phyloP scores from a whole-genome alignment of 2,797 vertebrate genomes.

The Trachops cirrhosus region DNA sequence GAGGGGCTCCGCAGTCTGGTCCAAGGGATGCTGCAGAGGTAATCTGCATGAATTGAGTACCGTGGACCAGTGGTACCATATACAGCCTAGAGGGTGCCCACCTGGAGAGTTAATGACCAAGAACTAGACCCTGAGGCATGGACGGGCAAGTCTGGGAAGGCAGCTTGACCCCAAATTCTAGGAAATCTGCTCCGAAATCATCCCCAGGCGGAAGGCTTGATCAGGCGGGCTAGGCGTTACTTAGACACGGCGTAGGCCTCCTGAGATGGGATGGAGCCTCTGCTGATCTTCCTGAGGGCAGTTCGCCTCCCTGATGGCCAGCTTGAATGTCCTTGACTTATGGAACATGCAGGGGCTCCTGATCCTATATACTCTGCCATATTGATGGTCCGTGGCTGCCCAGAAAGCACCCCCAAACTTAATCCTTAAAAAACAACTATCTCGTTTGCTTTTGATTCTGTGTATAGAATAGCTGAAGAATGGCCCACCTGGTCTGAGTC shows the following conservation, averaged over 20 bases:
- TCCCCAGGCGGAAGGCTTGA: background rate
- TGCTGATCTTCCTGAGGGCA: background rate
- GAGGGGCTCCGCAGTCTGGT: background rate
- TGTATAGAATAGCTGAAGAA: background rate
- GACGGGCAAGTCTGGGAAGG: background rate
- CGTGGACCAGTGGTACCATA: background rate
- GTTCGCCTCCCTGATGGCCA: background rate
- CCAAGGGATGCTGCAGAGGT: background rate
- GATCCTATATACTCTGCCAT: background rate
- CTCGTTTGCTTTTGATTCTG: background rate
- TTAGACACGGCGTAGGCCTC: background rate
- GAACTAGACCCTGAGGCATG: background rate
- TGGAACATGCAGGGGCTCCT: background rate
- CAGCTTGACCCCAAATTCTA: background rate
- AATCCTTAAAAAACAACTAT: background rate
- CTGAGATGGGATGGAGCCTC: background rate
- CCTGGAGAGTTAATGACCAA: background rate
- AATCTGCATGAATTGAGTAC: background rate
- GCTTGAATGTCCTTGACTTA: background rate
- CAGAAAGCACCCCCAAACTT: background rate
- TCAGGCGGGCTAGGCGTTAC: background rate
- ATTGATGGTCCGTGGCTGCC: background rate
- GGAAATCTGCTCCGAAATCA: background rate
- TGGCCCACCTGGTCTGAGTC: background rate
- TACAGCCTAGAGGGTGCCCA: background rate